Percentiles rank a stretch among this genome's conserved stretches.
These are phyloP conservation scores for Lophotis ruficrista DNA, from an alignment of 2,113 vertebrate species.

Conservation along the genomic window DNA sequence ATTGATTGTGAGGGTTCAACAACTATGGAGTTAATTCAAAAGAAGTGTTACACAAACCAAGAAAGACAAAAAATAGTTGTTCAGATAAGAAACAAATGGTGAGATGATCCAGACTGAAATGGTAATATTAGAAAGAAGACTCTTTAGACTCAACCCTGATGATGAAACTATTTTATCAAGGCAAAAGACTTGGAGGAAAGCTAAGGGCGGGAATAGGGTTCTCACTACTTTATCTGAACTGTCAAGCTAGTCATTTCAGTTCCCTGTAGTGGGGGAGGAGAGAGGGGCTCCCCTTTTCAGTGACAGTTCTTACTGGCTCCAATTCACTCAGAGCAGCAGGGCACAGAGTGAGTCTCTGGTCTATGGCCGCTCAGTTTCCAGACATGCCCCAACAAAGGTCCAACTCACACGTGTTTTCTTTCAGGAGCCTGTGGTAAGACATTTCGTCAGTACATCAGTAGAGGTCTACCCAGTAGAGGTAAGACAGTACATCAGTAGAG, in stretches of 20 bases:
- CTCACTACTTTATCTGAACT: rapidly evolving
- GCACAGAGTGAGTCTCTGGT: neutral
- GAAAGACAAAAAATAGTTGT: neutral
- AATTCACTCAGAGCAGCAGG: rapidly evolving
- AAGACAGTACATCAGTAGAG: neutral
- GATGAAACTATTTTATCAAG: neutral
- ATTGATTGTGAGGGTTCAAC: neutral
- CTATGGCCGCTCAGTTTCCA: neutral
- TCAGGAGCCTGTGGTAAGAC: neutral
- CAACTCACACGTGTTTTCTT: rapidly evolving
- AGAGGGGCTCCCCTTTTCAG: neutral
- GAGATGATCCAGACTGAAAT: neutral
- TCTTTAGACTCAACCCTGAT: neutral
- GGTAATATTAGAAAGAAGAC: neutral
- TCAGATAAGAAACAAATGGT: neutral
- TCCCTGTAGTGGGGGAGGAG: neutral
- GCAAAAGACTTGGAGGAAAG: neutral
- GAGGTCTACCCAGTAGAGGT: neutral
- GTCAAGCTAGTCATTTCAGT: neutral
- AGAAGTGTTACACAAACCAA: neutral
- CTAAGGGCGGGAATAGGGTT: neutral
- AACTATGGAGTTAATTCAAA: neutral
- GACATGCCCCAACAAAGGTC: neutral
- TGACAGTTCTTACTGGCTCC: neutral
- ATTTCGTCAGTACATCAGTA: neutral